phyloP scores from a whole-genome alignment of 2,888 invertebrate genomes.

The Parascotia fuliginaria region DNA sequence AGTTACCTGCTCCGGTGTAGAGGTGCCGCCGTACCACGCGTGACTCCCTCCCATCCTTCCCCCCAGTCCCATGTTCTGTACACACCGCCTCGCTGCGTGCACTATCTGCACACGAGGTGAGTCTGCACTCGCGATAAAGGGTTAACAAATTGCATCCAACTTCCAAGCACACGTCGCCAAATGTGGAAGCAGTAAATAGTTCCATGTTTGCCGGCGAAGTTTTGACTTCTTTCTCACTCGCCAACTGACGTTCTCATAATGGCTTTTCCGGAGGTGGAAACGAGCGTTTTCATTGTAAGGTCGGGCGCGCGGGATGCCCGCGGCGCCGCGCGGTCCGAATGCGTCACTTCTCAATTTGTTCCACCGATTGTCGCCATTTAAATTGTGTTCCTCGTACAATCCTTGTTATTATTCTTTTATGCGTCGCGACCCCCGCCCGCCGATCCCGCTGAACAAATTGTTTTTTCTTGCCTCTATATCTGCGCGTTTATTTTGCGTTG shows the following conservation, averaged over 20 bases:
- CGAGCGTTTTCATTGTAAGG: conserved; percentile 60
- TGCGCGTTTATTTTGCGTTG: conserved; percentile 59
- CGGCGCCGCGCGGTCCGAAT: conserved; percentile 52
- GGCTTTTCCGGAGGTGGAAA: conserved; percentile 59
- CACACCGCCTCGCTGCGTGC: conserved; percentile 32
- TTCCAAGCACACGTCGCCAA: conserved; percentile 77
- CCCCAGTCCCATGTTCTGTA: conserved; percentile 14
- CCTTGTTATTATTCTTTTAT: conserved; percentile 75
- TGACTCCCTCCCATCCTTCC: conserved; percentile 7
- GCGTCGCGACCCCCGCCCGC: conserved; percentile 41
- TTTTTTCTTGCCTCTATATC: conserved; percentile 54
- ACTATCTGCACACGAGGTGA: conserved; percentile 44
- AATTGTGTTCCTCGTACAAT: conserved; percentile 75
- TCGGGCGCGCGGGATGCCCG: conserved; percentile 51
- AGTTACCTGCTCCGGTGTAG: conserved; percentile 71
- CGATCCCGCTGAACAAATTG: conserved; percentile 53
- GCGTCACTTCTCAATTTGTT: conserved; percentile 59
- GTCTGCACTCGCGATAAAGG: conserved; percentile 73
- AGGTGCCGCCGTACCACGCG: conserved; percentile 51
- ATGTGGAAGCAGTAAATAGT: conserved; percentile 79
- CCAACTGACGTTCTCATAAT: conserved; percentile 75
- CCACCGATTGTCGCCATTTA: conserved; percentile 74
- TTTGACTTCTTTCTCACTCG: conserved; percentile 79
- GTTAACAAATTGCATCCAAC: conserved; percentile 81
- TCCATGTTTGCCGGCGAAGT: conserved; percentile 75